Conservation (phyloP, 2,113 vertebrate genomes). For the Tragelaphus strepsiceros region DNA sequence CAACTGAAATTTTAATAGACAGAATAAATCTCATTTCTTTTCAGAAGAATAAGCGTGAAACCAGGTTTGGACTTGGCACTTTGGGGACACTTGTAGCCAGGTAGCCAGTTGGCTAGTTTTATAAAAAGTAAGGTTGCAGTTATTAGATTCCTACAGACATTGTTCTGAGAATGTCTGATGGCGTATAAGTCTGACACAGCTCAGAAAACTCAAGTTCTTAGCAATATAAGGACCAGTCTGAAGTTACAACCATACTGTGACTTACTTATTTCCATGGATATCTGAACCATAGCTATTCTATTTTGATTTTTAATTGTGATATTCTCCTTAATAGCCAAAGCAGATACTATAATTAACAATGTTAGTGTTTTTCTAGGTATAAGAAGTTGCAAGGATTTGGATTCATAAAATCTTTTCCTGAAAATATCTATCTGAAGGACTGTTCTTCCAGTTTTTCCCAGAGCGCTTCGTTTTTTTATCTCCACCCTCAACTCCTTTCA, state of each 20-base stretch:
- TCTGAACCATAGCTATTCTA: not conserved
- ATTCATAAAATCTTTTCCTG: not conserved
- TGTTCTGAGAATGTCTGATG: not conserved
- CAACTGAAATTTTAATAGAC: not conserved
- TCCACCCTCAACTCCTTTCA: not conserved
- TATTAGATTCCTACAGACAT: not conserved
- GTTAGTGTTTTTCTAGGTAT: not conserved
- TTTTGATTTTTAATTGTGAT: not conserved
- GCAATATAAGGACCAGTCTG: not conserved
- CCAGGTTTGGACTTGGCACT: not conserved
- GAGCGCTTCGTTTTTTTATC: not conserved
- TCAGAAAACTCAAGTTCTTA: not conserved
- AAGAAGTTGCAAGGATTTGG: not conserved
- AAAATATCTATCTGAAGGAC: not conserved
- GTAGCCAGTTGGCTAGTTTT: not conserved
- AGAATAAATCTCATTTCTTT: not conserved
- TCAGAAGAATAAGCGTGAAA: not conserved
- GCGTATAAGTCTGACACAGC: not conserved
- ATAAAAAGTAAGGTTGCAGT: not conserved
- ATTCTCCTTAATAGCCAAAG: not conserved
- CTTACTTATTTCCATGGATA: not conserved
- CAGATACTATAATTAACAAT: not conserved
- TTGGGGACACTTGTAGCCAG: not conserved
- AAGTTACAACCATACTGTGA: not conserved
- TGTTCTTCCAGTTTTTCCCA: not conserved